A percentile compares a stretch with the other conserved stretches of the same genome.
These are phyloP conservation scores for Cardiocondyla obscurior DNA, from an alignment of 1,140 invertebrate genomes.

Conservation along the genomic window DNA sequence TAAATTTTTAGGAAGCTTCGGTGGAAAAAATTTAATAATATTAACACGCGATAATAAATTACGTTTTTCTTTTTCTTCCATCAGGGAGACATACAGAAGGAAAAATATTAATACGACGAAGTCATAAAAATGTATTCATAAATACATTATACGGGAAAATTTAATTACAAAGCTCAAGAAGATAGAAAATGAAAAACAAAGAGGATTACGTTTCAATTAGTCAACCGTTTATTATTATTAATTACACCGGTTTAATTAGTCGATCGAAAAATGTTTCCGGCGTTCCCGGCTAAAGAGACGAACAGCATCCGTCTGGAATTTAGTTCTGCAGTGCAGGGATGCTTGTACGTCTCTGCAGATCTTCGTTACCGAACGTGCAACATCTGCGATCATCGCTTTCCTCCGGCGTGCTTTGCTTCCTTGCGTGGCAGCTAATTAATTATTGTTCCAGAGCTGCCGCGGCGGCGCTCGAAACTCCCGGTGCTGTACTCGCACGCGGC, in stretches of 20 bases:
- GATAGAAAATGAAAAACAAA: neutral
- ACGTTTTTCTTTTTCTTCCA: neutral
- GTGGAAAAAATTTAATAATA: conserved; percentile 1
- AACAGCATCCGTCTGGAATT: conserved; percentile 52
- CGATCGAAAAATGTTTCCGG: conserved; percentile 59
- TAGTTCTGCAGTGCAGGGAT: conserved; percentile 49
- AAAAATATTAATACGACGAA: neutral
- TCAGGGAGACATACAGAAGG: neutral
- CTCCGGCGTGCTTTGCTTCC: conserved; percentile 26
- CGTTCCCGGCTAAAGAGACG: conserved; percentile 37
- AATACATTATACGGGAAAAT: neutral
- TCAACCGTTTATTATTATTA: conserved; percentile 1
- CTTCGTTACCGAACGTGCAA: conserved; percentile 53
- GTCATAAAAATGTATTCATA: neutral
- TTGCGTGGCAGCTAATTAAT: conserved; percentile 70
- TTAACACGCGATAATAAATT: neutral
- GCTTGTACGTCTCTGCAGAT: conserved; percentile 9
- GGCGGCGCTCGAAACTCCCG: neutral
- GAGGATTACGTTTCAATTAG: neutral
- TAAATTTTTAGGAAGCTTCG: neutral
- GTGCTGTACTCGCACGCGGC: conserved; percentile 43
- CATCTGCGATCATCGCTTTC: conserved; percentile 64
- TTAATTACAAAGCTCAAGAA: neutral
- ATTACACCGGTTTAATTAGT: neutral
- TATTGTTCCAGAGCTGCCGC: conserved; percentile 59